Evolutionary conservation across 2,888 invertebrate species (phyloP).

Genomic region (Gastrophysa polygoni): DNA sequence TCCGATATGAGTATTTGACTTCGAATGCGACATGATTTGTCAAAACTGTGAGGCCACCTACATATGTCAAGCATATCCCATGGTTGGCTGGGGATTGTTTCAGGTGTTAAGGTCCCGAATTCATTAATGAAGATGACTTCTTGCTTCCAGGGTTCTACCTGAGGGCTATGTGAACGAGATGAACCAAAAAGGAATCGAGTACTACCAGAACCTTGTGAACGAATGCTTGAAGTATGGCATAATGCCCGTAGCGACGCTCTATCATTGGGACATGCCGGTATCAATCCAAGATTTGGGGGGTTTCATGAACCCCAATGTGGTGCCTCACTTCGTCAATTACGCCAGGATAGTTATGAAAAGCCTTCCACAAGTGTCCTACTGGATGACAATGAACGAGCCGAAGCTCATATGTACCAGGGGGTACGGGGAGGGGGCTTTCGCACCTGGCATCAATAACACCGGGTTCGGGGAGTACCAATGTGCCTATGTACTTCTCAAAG

Average conservation of each 20-base stretch:
- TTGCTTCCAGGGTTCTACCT: constrained; percentile 66
- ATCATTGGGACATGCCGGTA: constrained; percentile 58
- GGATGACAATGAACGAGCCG: constrained; percentile 74
- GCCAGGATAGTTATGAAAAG: constrained; percentile 61
- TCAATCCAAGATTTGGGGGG: constrained; percentile 62
- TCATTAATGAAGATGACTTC: background rate
- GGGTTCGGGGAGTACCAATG: constrained; percentile 69
- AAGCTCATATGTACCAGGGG: constrained; percentile 56
- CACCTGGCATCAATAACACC: constrained; percentile 62
- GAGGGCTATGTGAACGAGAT: constrained; percentile 69
- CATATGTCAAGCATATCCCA: no score
- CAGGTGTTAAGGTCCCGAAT: no score
- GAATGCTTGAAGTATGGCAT: constrained; percentile 66
- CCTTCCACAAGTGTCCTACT: constrained; percentile 45
- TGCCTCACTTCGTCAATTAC: constrained; percentile 66
- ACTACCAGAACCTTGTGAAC: constrained; percentile 77
- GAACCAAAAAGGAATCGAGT: constrained; percentile 73
- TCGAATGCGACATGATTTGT: no score
- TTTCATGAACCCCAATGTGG: constrained; percentile 66
- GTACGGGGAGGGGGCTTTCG: constrained; percentile 61
- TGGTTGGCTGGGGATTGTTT: no score
- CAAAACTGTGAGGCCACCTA: no score
- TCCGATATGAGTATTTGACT: no score
- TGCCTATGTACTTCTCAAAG: constrained; percentile 67
- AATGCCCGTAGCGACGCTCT: constrained; percentile 66